Base-by-base conservation (phyloP, 2,797 vertebrate species). In the Anguilla megastoma region DNA sequence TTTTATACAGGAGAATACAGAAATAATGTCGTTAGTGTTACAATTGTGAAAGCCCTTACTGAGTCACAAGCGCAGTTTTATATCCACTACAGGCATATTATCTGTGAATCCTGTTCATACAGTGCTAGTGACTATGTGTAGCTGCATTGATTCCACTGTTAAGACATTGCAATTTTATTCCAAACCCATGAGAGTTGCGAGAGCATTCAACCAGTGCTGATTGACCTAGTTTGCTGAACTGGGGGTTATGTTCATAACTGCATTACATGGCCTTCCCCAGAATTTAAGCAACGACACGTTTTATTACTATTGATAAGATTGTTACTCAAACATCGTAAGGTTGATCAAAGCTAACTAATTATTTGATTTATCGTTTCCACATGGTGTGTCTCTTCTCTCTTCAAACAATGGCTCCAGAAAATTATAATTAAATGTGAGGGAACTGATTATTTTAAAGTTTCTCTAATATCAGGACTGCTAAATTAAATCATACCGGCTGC, bases 321-420 rank as follows among this genome's bases (percentile, higher is more conserved):
- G 94, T 95, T 94, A 94, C 95, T 95, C 91, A 95, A 91, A 92
- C 54, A 85, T 90, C 89, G 91, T 89, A 90, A 92, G 93, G 92
- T 95, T 95, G 94, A 95, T 94, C 90, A 92, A 93, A 91, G 91
- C 84, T 90, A 93, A 92, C 93, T 90, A 92, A 94, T 93, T 90
- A 91, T 94, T 95, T 91, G 93, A 94, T 95, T 92, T 92, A 93
- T 94, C 89, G 90, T 94, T 92, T 90, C 85, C 71, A 93, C 84
- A 74, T 80, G 87, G 84, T 84, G 84, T 92, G 93, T 93, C 90
- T 92, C 90, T 93, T 91, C 88, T 89, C 93, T 92, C 69, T 92
- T 90, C 92, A 94, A 95, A 92, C 92, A 93, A 95, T 93, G 86
- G 87, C 86, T 85, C 87, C 88, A 89, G 90, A 93, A 94, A 95